These are phyloP conservation scores for Aspidapion aeneum DNA, from an alignment of 2,888 invertebrate species.

Conservation along the genomic window DNA sequence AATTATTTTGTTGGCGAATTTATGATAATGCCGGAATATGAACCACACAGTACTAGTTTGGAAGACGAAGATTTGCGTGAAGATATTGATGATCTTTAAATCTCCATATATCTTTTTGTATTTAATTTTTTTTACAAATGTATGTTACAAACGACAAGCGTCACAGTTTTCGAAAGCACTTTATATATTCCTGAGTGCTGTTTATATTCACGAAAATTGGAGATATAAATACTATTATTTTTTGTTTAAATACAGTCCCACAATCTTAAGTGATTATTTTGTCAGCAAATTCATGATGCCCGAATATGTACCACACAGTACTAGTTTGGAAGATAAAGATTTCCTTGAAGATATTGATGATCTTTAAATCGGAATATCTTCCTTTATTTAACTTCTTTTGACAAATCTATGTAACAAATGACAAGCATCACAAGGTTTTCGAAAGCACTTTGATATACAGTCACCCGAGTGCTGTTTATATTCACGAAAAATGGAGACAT, in stretches of 20 bases:
- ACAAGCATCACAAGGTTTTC: constrained; percentile 57
- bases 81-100: too few relatives aligned
- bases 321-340: constrained; percentile 1
- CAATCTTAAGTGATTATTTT: constrained; percentile 55
- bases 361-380: too few relatives aligned
- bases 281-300: constrained; percentile 64
- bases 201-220: constrained; percentile 68
- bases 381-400: too few relatives aligned
- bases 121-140: too few relatives aligned
- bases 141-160: too few relatives aligned
- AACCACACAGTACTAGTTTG: constrained; percentile 9
- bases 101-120: too few relatives aligned
- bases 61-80: background rate
- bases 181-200: constrained; percentile 55
- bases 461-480: constrained; percentile 60
- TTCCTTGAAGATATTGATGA: constrained; percentile 1
- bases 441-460: constrained; percentile 59
- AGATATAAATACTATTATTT: constrained; percentile 59
- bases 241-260: constrained; percentile 60
- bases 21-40: constrained; percentile 57
- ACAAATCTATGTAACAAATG: too few relatives aligned
- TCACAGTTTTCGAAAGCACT: too few relatives aligned
- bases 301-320: constrained; percentile 31
- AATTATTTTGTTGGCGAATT: constrained; percentile 63
- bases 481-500: constrained; percentile 67